Percentiles rank a stretch among this genome's conserved stretches.
Conservation (phyloP, 2,888 invertebrate species). For the Alloscopus bannaensis region DNA sequence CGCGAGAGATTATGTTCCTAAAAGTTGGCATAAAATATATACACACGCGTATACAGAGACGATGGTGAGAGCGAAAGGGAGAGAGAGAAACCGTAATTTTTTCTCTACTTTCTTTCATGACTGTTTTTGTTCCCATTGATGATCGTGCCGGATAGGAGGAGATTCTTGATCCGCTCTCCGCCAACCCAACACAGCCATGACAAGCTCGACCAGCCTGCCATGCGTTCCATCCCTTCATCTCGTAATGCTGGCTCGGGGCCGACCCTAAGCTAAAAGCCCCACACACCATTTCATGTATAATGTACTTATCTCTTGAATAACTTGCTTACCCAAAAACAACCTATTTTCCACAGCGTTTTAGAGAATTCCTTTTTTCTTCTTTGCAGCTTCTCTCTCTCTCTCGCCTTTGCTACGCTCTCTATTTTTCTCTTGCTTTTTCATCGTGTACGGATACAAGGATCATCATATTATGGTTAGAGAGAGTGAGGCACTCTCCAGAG, state of each 20-base stretch:
- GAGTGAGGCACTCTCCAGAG: too few relatives aligned
- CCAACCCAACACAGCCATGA: conserved; percentile 73
- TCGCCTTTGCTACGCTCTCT: background rate
- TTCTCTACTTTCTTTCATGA: conserved; percentile 67
- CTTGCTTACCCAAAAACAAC: background rate
- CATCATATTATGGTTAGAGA: too few relatives aligned
- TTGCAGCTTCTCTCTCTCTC: background rate
- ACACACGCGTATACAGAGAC: too few relatives aligned
- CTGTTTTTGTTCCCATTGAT: conserved; percentile 73
- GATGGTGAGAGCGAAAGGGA: conserved; percentile 29
- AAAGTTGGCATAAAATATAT: conserved; percentile 69
- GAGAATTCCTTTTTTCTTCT: background rate
- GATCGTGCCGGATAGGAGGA: conserved; percentile 73
- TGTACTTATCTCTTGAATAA: conserved; percentile 17
- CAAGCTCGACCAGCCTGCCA: conserved; percentile 71
- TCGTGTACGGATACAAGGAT: too few relatives aligned
- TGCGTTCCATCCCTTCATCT: conserved; percentile 69
- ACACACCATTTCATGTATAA: conserved; percentile 20
- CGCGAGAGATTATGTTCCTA: conserved; percentile 67
- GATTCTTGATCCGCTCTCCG: conserved; percentile 73
- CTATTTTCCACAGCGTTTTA: background rate
- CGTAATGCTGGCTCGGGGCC: conserved; percentile 64
- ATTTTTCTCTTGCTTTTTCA: too few relatives aligned
- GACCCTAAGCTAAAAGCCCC: conserved; percentile 60
- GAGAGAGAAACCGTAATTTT: conserved; percentile 70